A percentile compares a stretch with the other conserved stretches of the same genome.
Evolutionary conservation across 2,113 vertebrate genomes (phyloP).

Genomic region (Colossoma macropomum): DNA sequence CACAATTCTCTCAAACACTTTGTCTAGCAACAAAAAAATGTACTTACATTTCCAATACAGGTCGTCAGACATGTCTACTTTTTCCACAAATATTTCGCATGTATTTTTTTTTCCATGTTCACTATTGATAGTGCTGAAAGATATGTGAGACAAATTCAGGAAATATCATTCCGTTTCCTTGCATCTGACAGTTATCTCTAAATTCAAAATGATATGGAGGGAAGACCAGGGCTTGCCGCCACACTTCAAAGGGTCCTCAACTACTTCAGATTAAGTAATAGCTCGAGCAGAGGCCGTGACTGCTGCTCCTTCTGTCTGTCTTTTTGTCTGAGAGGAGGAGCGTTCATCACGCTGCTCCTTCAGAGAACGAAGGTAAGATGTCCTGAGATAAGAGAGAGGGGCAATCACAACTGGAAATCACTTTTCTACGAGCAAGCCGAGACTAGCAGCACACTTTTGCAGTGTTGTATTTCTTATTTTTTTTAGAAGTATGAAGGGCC

Average conservation of each 20-base stretch:
- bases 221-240: slow-evolving; percentile 71
- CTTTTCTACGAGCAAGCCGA: slow-evolving; percentile 9
- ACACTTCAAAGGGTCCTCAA: slow-evolving; percentile 42
- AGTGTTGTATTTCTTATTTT: neutral
- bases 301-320: slow-evolving; percentile 3
- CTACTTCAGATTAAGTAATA: slow-evolving; percentile 21
- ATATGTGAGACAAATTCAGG: slow-evolving; percentile 64
- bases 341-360: neutral
- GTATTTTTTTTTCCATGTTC: slow-evolving; percentile 62
- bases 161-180: slow-evolving; percentile 66
- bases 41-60: slow-evolving; percentile 76
- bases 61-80: slow-evolving; percentile 72
- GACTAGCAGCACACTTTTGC: slow-evolving; percentile 18
- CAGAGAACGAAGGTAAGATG: slow-evolving; percentile 27
- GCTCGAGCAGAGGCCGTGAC: slow-evolving; percentile 4
- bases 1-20: slow-evolving; percentile 79
- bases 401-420: neutral
- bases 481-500: neutral
- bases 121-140: slow-evolving; percentile 68
- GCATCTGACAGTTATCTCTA: slow-evolving; percentile 69
- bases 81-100: slow-evolving; percentile 75
- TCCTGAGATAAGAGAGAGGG: slow-evolving; percentile 44
- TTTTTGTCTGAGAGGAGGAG: slow-evolving; percentile 21
- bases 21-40: slow-evolving; percentile 77
- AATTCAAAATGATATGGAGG: slow-evolving; percentile 70